A percentile compares a stretch with the other conserved stretches of the same genome.
Evolutionary conservation across 2,888 invertebrate species (phyloP).

Genomic region (Lapara coniferarum): DNA sequence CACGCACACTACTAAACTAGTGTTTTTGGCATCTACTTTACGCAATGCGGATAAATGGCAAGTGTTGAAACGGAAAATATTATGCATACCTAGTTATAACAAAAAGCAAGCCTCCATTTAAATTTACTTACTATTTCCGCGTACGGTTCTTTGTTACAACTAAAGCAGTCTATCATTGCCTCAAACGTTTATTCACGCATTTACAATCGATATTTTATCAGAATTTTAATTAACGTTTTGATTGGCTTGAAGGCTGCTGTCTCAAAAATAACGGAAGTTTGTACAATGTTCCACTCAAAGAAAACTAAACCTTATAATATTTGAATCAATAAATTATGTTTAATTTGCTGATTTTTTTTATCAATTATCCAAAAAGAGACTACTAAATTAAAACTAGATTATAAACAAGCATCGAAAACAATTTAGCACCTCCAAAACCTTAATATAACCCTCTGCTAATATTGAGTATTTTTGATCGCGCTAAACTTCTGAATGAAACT

Average conservation of each 20-base stretch:
- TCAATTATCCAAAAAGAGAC: too few relatives aligned
- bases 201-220: slow-evolving; percentile 20
- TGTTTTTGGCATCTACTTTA: too few relatives aligned
- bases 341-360: too few relatives aligned
- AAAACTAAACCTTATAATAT: neutral
- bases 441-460: too few relatives aligned
- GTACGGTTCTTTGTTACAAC: slow-evolving; percentile 7
- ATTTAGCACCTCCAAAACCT: too few relatives aligned
- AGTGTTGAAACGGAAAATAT: neutral
- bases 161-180: neutral
- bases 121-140: slow-evolving; percentile 11
- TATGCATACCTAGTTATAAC: neutral
- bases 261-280: neutral
- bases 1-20: too few relatives aligned
- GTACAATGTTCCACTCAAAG: neutral
- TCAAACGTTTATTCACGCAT: slow-evolving; percentile 12
- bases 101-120: neutral
- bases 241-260: slow-evolving; percentile 21
- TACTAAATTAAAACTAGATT: too few relatives aligned
- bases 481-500: too few relatives aligned
- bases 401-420: too few relatives aligned
- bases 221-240: slow-evolving; percentile 15
- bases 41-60: too few relatives aligned
- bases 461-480: too few relatives aligned
- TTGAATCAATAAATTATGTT: too few relatives aligned